Percentiles rank a stretch among this genome's conserved stretches.
These are phyloP conservation scores for Lydus trimaculatus DNA, from an alignment of 2,888 invertebrate species.

Conservation along the genomic window DNA sequence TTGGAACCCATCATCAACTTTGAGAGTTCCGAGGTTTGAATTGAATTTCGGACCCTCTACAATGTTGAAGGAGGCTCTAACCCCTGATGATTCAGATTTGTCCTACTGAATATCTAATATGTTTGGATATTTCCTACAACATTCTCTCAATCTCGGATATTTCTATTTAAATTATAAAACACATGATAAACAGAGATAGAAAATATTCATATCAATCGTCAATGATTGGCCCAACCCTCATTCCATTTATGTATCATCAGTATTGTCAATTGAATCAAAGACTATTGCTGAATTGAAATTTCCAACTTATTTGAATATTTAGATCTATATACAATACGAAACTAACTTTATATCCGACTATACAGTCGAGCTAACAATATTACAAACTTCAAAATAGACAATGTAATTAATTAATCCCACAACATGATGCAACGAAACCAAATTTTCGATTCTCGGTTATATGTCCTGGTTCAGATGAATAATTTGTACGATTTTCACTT, in stretches of 20 bases:
- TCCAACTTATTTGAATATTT: constrained; percentile 3
- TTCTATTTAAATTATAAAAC: constrained; percentile 10
- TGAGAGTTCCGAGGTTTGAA: constrained; percentile 46
- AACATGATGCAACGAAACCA: constrained; percentile 11
- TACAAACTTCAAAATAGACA: constrained; percentile 12
- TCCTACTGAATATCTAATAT: constrained; percentile 38
- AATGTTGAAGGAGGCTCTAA: constrained; percentile 36
- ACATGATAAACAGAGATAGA: constrained; percentile 28
- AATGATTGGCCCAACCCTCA: constrained; percentile 17
- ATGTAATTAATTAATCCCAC: constrained; percentile 13
- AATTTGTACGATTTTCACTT: constrained; percentile 7
- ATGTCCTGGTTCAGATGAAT: background rate
- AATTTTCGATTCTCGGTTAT: constrained; percentile 13
- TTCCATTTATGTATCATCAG: background rate
- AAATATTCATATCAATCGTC: constrained; percentile 18
- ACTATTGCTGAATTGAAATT: background rate
- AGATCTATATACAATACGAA: constrained; percentile 1
- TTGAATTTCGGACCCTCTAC: constrained; percentile 49
- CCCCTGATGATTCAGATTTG: constrained; percentile 37
- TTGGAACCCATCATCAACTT: constrained; percentile 51
- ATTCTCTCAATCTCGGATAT: background rate
- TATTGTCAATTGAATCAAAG: background rate
- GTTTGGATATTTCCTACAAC: constrained; percentile 29
- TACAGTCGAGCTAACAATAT: background rate
- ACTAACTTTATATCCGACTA: background rate